Conservation (phyloP, 2,113 vertebrate species). For the Muscicapa adusta region DNA sequence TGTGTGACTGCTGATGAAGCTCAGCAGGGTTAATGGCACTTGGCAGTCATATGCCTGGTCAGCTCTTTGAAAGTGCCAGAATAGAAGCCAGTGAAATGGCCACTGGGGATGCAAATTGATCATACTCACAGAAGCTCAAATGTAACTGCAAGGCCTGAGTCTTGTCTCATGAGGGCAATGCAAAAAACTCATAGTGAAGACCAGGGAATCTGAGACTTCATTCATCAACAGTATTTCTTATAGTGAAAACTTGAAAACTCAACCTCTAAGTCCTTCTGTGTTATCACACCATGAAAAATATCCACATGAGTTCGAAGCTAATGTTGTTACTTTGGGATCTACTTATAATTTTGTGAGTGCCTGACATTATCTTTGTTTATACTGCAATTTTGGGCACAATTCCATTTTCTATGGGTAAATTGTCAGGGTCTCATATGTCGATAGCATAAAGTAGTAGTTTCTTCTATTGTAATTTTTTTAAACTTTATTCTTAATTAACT, state of each 20-base stretch:
- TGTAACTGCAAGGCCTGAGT: not conserved
- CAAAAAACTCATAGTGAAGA: not conserved
- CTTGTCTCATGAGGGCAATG: not conserved
- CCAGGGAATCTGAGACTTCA: rapidly evolving
- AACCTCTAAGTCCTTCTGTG: not conserved
- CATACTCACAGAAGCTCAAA: not conserved
- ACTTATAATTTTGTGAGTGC: not conserved
- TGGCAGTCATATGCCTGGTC: not conserved
- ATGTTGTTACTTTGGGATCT: not conserved
- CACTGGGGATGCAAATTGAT: not conserved
- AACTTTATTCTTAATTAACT: not conserved
- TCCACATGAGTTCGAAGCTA: not conserved
- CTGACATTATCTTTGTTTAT: not conserved
- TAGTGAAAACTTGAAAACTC: not conserved
- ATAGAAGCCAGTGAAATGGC: not conserved
- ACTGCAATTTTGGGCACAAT: not conserved
- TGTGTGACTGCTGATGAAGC: not conserved
- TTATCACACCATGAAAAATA: not conserved
- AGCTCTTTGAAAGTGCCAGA: not conserved
- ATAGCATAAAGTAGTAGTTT: not conserved
- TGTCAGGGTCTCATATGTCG: not conserved
- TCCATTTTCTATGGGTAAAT: not conserved
- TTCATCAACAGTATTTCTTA: not conserved
- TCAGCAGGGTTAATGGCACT: not conserved
- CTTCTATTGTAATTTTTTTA: not conserved